Base-by-base conservation (phyloP, 2,888 invertebrate species). In the Drosophila anomalata region DNA sequence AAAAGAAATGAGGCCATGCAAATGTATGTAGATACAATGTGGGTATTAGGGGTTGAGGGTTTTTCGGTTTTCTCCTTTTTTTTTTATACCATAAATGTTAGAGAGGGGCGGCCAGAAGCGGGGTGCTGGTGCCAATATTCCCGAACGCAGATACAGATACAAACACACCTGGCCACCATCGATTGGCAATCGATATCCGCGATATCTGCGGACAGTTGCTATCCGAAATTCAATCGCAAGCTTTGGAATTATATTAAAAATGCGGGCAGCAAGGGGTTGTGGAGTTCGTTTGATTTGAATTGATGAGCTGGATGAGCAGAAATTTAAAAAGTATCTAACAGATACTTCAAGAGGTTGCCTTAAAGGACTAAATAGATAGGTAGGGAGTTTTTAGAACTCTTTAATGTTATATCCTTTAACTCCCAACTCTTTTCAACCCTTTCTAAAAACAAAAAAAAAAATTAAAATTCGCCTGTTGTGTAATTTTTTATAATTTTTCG, bases 1-100 rank as follows among this genome's bases (percentile, higher is more conserved):
- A 66, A 78, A 76, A 81, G 63, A 51, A 70, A 72, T 63, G 82
- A 83, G 87, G 82, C 82, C 82, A 83, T 83, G 87, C 82, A 83
- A 83, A 83, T 83, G 82, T 78, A 67, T 69, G 81, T 81, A 81
- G 78, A 65, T 65, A 65, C 65, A 79, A 85, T 85, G 61, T 74
- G 86, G 68, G 65, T 48, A 65, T 65, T 65, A 65, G 36, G 65
- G 65, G 65, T 66, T 67, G 65, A 29, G 33, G 41, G 41, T 8
- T 42, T 17, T 42, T 42, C 4, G 14, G 20, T 42, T 42, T 42
- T 42, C 8, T 41, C 9, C 36, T 33, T 9, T 17, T 29, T 44
- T 55, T 31, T 17, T 26, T 22, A 3, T 22, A 4, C 22, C 22
- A 29, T 3, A 29, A 2, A 9, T 52, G 47, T 11, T 29, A 20